Conservation (phyloP, 1,140 invertebrate genomes). For the Gyrodactylus bullatarudis region DNA sequence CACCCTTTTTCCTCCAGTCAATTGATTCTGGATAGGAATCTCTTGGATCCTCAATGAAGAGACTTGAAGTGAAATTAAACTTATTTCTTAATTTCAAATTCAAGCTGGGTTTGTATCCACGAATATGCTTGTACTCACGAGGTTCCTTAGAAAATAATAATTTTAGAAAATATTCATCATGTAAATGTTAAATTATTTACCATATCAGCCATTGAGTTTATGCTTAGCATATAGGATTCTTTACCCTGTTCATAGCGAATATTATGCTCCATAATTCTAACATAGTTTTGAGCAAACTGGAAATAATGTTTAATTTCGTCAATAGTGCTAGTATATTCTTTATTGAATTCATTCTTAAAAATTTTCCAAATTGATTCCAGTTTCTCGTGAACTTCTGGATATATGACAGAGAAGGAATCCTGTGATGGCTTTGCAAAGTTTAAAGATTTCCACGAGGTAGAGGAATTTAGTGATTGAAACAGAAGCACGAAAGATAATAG, state of each 20-base stretch:
- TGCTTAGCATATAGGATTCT: not conserved
- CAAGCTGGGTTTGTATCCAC: no score
- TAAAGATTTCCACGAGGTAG: not conserved
- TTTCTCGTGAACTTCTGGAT: not conserved
- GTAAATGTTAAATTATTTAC: not conserved
- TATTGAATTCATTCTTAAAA: not conserved
- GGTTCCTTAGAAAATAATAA: no score
- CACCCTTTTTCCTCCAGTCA: slow-evolving; percentile 8
- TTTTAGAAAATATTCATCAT: no score
- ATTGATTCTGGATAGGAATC: not conserved
- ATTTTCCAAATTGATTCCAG: not conserved
- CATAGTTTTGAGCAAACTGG: not conserved
- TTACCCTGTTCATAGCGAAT: not conserved
- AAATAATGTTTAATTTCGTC: not conserved
- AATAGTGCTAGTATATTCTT: not conserved
- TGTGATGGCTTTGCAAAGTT: not conserved
- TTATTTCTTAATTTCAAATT: no score
- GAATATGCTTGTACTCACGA: no score
- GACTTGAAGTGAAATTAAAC: no score
- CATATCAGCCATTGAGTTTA: not conserved
- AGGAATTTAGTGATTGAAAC: not conserved
- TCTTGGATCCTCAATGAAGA: no score
- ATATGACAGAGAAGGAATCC: not conserved
- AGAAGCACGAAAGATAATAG: no score
- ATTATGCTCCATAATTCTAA: not conserved